Percentiles rank a stretch among this genome's conserved stretches.
These are phyloP conservation scores for Apodemia hepburni DNA, from an alignment of 2,888 invertebrate species.

Conservation along the genomic window DNA sequence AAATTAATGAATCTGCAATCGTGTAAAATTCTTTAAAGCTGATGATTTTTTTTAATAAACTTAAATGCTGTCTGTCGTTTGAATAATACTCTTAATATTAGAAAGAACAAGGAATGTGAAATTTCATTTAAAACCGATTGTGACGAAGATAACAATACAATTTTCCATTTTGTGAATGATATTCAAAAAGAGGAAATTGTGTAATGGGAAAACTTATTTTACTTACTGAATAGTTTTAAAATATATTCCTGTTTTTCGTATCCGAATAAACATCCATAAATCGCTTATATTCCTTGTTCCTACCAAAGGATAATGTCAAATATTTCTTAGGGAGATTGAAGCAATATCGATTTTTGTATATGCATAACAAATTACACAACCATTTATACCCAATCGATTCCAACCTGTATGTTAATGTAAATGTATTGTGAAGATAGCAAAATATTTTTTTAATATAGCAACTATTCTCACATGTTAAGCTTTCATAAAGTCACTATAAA, in stretches of 20 bases:
- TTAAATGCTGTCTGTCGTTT: not conserved
- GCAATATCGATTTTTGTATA: conserved; percentile 62
- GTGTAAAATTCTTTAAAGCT: too few relatives aligned
- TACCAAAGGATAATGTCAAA: conserved; percentile 18
- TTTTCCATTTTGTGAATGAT: too few relatives aligned
- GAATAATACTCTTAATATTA: conserved; percentile 2
- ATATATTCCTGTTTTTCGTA: not conserved
- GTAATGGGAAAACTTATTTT: too few relatives aligned
- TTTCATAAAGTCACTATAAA: conserved; percentile 21
- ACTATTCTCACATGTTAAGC: conserved; percentile 35
- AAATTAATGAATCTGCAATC: too few relatives aligned
- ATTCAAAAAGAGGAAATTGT: too few relatives aligned
- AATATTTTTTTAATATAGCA: conserved; percentile 31
- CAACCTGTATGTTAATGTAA: conserved; percentile 58
- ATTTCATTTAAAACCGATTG: too few relatives aligned
- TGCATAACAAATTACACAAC: conserved; percentile 74
- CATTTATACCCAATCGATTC: conserved; percentile 66
- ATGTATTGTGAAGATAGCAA: conserved; percentile 31
- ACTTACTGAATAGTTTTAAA: too few relatives aligned
- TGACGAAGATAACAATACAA: too few relatives aligned
- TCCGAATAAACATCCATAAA: not conserved
- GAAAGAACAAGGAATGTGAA: not conserved
- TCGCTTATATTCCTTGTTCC: conserved; percentile 1
- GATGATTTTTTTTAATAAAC: not conserved
- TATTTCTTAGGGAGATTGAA: conserved; percentile 46